A percentile compares a stretch with the other conserved stretches of the same genome.
These are phyloP conservation scores for Diuraphis noxia DNA, from an alignment of 1,140 invertebrate species.

Conservation along the genomic window DNA sequence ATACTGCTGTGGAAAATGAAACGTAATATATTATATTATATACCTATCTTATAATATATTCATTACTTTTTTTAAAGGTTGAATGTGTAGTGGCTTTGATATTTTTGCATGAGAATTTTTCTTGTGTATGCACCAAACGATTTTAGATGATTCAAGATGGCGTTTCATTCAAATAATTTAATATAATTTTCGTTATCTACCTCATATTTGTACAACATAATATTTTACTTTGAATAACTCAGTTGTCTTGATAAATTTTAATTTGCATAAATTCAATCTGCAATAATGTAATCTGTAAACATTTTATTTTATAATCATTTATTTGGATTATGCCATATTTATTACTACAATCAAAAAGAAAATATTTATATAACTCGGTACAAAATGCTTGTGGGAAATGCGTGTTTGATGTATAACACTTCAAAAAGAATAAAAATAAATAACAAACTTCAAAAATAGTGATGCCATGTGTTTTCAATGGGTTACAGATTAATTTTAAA, in stretches of 20 bases:
- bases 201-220: not conserved
- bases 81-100: not conserved
- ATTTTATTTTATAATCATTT: not conserved
- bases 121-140: not conserved
- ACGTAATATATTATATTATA: not conserved
- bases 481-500: slow-evolving; percentile 29
- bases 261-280: not conserved
- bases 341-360: not conserved
- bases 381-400: not conserved
- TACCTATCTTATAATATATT: not conserved
- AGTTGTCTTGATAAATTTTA: not conserved
- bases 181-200: not conserved
- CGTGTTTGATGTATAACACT: not conserved
- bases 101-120: not conserved
- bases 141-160: not conserved
- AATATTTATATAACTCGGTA: not conserved
- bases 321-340: not conserved
- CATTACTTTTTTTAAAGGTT: not conserved
- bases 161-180: not conserved
- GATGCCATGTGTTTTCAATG: slow-evolving; percentile 2
- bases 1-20: not conserved
- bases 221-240: not conserved
- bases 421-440: slow-evolving; percentile 29
- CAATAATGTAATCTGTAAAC: not conserved
- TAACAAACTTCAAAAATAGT: slow-evolving; percentile 11